phyloP scores from a whole-genome alignment of 2,888 invertebrate species.

The Synergus japonicus region DNA sequence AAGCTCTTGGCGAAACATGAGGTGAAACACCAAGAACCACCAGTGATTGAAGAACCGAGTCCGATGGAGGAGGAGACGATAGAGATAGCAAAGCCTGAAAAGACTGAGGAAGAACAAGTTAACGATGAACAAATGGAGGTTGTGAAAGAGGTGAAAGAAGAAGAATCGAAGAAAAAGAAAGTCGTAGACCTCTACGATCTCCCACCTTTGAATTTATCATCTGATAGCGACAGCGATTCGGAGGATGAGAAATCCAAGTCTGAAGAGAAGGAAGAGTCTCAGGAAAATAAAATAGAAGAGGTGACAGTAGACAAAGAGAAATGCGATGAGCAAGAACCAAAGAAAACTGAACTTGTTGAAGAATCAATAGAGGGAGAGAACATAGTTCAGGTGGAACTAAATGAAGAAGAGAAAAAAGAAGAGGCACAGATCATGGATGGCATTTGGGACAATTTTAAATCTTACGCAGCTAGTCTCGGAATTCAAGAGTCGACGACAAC shows the following conservation, averaged over 20 bases:
- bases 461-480: constrained; percentile 85
- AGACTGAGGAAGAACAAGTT: constrained; percentile 47
- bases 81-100: constrained; percentile 57
- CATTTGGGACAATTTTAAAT: constrained; percentile 88
- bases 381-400: constrained; percentile 67
- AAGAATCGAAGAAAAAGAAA: constrained; percentile 73
- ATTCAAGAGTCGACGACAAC: constrained; percentile 62
- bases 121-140: constrained; percentile 53
- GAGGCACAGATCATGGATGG: constrained; percentile 83
- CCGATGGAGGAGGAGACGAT: background rate
- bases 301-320: constrained; percentile 58
- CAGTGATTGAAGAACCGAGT: constrained; percentile 43
- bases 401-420: constrained; percentile 78
- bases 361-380: constrained; percentile 48
- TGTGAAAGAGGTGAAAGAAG: constrained; percentile 57
- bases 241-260: constrained; percentile 74
- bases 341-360: constrained; percentile 60
- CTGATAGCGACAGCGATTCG: constrained; percentile 89
- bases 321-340: constrained; percentile 71
- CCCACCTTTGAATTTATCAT: constrained; percentile 88
- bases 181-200: constrained; percentile 85
- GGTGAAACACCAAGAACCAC: constrained; percentile 80
- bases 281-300: constrained; percentile 50
- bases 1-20: constrained; percentile 87
- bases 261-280: constrained; percentile 54